Evolutionary conservation across 2,113 vertebrate genomes (phyloP), one percentile per base, ranked within the genome.

Genomic region (Anarrhichthys ocellatus): DNA sequence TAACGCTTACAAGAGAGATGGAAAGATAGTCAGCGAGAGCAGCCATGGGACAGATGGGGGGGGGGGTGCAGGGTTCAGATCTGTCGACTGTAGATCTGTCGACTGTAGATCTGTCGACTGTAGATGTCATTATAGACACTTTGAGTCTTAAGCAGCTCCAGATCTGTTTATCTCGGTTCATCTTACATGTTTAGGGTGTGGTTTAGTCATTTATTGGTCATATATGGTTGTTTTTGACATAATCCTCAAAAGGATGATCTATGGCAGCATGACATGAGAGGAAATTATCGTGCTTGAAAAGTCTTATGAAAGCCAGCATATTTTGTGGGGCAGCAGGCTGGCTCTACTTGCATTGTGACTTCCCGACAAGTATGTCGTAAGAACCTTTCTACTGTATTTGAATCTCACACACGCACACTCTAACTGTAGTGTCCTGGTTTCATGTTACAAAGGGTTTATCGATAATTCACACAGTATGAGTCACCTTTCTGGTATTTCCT

Each of bases 401-500:
- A 74, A 67, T 61, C 48, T 29, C 27, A 73, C 3, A 36, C 54
- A 54, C 34, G 42, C 69, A 56, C 3, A 3, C 42, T 27, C 68
- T 32, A 14, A 68, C 38, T 40, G 1, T 36, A 62, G 22, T 40
- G 20, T 76, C n/a, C 24, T 56, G 54, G 67, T 85, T 54, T 90
- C 56, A 36, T 73, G 62, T 92, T 89, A 66, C 90, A 81, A 17
- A 83, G 44, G 24, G 44, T 46, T 42, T 76, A n/a, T 78, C 50
- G 11, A 73, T 85, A 84, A 76, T 64, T 38, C 27, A 56, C 36
- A 76, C 74, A 72, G 61, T 32, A 71, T 81, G 80, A 91, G 78
- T 85, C 83, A 89, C 83, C 71, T 85, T 78, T n/a, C 34, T 84
- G 78, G 24, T 61, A 84, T 83, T 89, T 88, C 81, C 66, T 80